phyloP scores from a whole-genome alignment of 2,797 vertebrate species.

The Phalloptychus januarius region DNA sequence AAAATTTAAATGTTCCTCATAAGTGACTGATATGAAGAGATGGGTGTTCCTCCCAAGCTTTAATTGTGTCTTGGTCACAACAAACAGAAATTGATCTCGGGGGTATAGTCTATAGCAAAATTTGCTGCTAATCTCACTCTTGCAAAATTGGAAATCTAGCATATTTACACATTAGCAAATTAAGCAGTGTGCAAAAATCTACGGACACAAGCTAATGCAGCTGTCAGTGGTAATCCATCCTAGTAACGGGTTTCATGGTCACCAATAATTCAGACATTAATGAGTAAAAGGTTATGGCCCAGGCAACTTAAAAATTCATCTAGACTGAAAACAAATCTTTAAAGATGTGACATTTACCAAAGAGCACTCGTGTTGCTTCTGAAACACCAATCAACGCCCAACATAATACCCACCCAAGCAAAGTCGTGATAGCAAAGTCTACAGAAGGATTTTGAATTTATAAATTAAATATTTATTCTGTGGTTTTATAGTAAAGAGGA shows the following conservation, averaged over 20 bases:
- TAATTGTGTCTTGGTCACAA: constrained; percentile 15
- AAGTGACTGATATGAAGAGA: constrained; percentile 58
- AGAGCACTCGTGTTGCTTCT: background rate
- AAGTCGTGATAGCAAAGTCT: background rate
- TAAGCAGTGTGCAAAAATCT: background rate
- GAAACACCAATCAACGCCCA: background rate
- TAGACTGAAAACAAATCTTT: background rate
- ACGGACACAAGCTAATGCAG: background rate
- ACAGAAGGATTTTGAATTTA: background rate
- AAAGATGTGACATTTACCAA: background rate
- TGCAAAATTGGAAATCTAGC: background rate
- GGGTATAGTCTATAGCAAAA: background rate
- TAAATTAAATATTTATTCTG: background rate
- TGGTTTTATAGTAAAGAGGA: background rate
- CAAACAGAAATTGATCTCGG: constrained; percentile 27
- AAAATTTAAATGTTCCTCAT: constrained; percentile 41
- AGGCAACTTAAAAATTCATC: background rate
- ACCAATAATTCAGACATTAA: constrained; percentile 18
- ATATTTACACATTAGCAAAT: constrained; percentile 2
- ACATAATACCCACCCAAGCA: background rate
- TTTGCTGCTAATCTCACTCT: background rate
- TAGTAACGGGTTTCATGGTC: constrained; percentile 3
- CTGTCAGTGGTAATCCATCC: background rate
- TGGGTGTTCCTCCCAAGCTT: background rate
- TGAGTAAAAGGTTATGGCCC: constrained; percentile 15